Base-by-base conservation (phyloP, 2,113 vertebrate species). In the Octodon degus region DNA sequence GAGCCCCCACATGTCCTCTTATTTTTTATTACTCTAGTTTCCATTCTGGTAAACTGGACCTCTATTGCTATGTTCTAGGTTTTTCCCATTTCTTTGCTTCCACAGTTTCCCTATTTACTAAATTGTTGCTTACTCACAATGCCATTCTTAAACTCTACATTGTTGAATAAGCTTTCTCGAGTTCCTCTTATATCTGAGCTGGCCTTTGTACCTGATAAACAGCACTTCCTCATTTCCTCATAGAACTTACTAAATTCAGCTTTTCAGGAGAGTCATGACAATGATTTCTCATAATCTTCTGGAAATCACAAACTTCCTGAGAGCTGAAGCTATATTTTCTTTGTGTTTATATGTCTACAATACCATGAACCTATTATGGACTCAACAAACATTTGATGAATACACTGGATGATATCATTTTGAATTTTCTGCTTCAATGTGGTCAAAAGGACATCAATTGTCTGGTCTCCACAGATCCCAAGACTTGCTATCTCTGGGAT, bases 401-500 rank as follows among this genome's bases (percentile, higher is more conserved):
- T 68, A 77, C 4, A 24, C 25, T n/a, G 30, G 76, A 70, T 68
- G 5, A 60, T 27, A 47, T 37, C 2, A 4, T 86, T 95, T 79
- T 91, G 19, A 50, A 88, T 95, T 50, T 86, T 72, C 86, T 77
- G 2, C 32, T 32, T 40, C 24, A 63, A 24, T 7, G 25, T 6
- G 2, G 8, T 25, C 37, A 92, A 80, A 81, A 93, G 84, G 76
- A 7, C 10, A 74, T 17, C 24, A 25, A 67, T 1, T 53, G 16
- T 82, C 63, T 88, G 53, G 79, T 88, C 37, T 76, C 37, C 81
- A 14, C 14, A 1, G 47, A 84, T 65, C 93, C 68, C 25, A 95
- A 92, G 22, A 43, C 58, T 79, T 55, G 8, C 34, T 94, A 50
- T 95, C 70, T 93, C 84, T 70, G 32, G 74, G 80, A 50, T 68